Base-by-base conservation (phyloP, 2,797 vertebrate genomes). In the Danio tinwini region DNA sequence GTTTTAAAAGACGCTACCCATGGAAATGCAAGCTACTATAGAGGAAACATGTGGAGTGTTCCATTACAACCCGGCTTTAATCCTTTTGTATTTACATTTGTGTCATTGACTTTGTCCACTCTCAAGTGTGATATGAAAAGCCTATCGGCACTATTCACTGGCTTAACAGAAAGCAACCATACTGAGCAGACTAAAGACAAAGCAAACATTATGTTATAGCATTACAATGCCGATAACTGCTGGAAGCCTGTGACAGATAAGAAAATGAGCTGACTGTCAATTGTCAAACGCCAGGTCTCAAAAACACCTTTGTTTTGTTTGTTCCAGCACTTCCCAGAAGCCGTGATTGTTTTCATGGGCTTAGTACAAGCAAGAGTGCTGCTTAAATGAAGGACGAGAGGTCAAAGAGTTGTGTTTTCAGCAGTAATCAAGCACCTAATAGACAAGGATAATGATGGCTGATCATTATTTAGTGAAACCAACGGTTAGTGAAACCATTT, bases 331-430 rank as follows among this genome's bases (percentile, higher is more conserved):
- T 55, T 70, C 16, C 49, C 17, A 44, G 14, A 79, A 80, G 68
- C 64, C 52, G 47, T 75, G 67, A 80, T 83, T 83, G 67, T 58
- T 58, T 67, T 29, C 64, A 64, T 5, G 11, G 29, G 64, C 37
- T 81, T 77, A 84, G 42, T 12, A 37, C 67, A 49, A 67, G 6
- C 64, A 6, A 63, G 65, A 12, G 55, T 13, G 45, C 64, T 76
- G 81, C 83, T 84, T 69, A 45, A 83, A 78, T 70, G 58, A 53
- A 72, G 81, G 74, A 82, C 74, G 6, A 19, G 39, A 45, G 58
- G 55, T 39, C 6, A 68, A 87, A 49, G 88, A 89, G 89, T 91
- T 88, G 84, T 89, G 88, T 89, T 91, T 62, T 9, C 58, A 63
- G 12, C 76, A n/a, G 65, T 29, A 29, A 29, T 29, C 29, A 29